Evolutionary conservation across 2,888 invertebrate genomes (phyloP), one percentile per base, ranked within the genome.

Genomic region (Pseudeuparius sepicola): DNA sequence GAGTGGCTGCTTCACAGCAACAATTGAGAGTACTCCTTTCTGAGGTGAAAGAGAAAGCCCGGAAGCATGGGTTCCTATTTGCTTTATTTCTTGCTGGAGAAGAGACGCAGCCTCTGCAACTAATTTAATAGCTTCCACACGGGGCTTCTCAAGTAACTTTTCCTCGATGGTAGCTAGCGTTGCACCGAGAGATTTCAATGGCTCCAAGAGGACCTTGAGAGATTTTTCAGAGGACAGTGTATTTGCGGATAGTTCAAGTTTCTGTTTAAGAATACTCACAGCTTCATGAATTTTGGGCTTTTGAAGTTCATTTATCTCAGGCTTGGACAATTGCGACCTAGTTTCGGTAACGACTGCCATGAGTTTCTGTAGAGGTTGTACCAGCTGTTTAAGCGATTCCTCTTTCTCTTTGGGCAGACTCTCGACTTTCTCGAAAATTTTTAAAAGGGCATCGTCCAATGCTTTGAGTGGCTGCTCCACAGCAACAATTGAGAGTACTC

Each of bases 291-390:
- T 7, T 36, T 42, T 31, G 5, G 39, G 34, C 16, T 36, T 17
- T 11, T 37, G 18, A 17, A 32, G 3, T 34, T 38, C 32, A 4
- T 27, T 7, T 7, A 39, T 14, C 28, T 39, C 36, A 27, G 37
- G 41, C 35, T 42, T 43, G 14, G 37, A 20, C 11, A 45, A 20
- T 12, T 17, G 30, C 11, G 44, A 38, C 28, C 42, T 41, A 12
- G 39, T 42, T 30, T 47, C 39, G 23, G 44, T 41, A 20, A 49
- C 37, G 3, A 46, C 14, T 13, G 41, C 43, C 29, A 39, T 31
- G 12, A 54, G 28, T 36, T 43, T 44, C 40, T 46, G 36, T 14
- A 53, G 28, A 4, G 50, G 49, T 24, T 41, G 33, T 14, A 34
- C 33, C 4, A 49, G 17, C 14, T 31, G 16, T 17, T 40, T 35